Conservation (phyloP, 2,888 invertebrate species). For the Rhopalosiphum nymphaeae region DNA sequence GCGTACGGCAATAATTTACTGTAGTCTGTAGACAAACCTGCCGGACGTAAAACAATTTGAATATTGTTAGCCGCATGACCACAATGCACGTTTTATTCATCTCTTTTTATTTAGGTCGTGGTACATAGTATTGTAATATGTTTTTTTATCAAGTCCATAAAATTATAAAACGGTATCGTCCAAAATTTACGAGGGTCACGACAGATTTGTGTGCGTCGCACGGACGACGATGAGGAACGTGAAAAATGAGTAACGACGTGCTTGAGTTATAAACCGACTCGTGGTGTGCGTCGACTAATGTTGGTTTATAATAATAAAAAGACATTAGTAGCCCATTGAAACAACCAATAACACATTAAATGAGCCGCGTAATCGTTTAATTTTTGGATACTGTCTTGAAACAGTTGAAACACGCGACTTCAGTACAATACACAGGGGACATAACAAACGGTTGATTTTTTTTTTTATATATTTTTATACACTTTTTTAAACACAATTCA, state of each 20-base stretch:
- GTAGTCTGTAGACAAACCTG: no score
- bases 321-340: slow-evolving; percentile 26
- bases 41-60: neutral
- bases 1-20: neutral
- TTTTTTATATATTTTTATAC: neutral
- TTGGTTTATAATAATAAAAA: slow-evolving; percentile 19
- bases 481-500: neutral
- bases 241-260: slow-evolving; percentile 23
- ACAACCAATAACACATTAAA: slow-evolving; percentile 46
- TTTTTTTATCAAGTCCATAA: slow-evolving; percentile 20
- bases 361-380: slow-evolving; percentile 40
- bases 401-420: neutral
- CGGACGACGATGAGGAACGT: neutral
- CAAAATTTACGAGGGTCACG: slow-evolving; percentile 42
- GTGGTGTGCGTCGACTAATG: slow-evolving; percentile 21
- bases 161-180: slow-evolving; percentile 21
- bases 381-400: slow-evolving; percentile 13
- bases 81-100: neutral
- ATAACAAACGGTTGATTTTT: neutral
- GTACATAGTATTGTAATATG: neutral
- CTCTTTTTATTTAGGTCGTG: neutral
- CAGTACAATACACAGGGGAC: neutral
- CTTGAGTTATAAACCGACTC: slow-evolving; percentile 16
- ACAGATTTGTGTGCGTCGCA: slow-evolving; percentile 36
- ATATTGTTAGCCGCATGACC: neutral